These are phyloP conservation scores for Nesoenas mayeri DNA, from an alignment of 2,113 vertebrate genomes.

Conservation along the genomic window DNA sequence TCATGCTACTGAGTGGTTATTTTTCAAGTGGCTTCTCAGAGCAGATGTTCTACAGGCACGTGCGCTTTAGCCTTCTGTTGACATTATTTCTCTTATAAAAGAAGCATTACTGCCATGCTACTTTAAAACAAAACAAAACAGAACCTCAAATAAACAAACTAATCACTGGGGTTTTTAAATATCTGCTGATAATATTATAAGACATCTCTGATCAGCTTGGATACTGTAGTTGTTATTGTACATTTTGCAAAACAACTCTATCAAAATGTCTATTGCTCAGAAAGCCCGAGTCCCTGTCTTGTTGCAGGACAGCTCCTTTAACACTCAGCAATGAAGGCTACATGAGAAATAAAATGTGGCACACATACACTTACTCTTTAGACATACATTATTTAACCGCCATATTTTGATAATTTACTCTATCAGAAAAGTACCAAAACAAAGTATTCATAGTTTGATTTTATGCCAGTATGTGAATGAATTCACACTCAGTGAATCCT, in stretches of 20 bases:
- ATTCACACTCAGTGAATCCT: neutral
- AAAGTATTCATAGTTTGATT: neutral
- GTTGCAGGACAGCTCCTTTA: neutral
- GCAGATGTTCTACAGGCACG: conserved; percentile 31
- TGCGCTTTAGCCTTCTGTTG: conserved; percentile 8
- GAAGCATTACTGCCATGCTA: neutral
- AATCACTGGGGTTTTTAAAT: neutral
- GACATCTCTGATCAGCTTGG: neutral
- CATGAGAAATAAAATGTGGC: neutral
- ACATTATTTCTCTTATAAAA: neutral
- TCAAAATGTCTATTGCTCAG: neutral
- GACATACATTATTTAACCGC: neutral
- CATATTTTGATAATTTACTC: neutral
- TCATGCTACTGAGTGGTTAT: conserved; percentile 33
- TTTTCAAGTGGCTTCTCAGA: conserved; percentile 35
- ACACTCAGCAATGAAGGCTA: neutral
- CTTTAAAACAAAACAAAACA: neutral
- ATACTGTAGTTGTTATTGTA: neutral
- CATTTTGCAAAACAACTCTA: neutral
- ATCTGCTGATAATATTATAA: conserved; percentile 3
- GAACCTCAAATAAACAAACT: neutral
- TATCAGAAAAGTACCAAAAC: neutral
- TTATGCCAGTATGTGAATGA: neutral
- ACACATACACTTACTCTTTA: neutral
- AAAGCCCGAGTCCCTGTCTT: neutral